Evolutionary conservation across 2,797 vertebrate species (phyloP).

Genomic region (Naso thynnoides): DNA sequence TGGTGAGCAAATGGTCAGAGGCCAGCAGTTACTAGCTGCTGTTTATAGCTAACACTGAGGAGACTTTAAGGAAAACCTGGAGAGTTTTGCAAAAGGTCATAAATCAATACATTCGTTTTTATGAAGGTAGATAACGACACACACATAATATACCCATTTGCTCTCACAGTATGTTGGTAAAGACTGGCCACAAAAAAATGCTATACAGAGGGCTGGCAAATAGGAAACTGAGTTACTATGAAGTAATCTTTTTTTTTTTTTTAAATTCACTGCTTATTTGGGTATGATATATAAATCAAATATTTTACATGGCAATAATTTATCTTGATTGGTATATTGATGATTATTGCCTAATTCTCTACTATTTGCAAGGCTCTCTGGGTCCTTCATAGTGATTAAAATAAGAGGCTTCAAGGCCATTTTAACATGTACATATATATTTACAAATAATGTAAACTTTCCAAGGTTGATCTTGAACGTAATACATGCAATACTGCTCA

Average conservation of each 20-base stretch:
- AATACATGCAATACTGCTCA: not conserved
- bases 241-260: not conserved
- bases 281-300: fast-evolving
- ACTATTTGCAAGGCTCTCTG: not conserved
- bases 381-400: not conserved
- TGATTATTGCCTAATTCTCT: not conserved
- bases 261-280: not conserved
- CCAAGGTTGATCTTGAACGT: not conserved
- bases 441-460: not conserved
- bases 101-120: not conserved
- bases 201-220: too few relatives aligned
- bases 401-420: not conserved
- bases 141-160: too few relatives aligned
- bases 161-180: too few relatives aligned
- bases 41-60: not conserved
- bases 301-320: too few relatives aligned
- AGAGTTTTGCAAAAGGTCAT: not conserved
- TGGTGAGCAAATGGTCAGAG: not conserved
- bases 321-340: too few relatives aligned
- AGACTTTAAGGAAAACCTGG: not conserved
- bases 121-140: not conserved
- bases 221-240: too few relatives aligned
- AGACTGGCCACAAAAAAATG: too few relatives aligned
- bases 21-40: constrained; percentile 3
- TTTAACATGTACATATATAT: constrained; percentile 5